A percentile compares a stretch with the other conserved stretches of the same genome.
phyloP scores from a whole-genome alignment of 2,113 vertebrate genomes.

The Bufo gargarizans region DNA sequence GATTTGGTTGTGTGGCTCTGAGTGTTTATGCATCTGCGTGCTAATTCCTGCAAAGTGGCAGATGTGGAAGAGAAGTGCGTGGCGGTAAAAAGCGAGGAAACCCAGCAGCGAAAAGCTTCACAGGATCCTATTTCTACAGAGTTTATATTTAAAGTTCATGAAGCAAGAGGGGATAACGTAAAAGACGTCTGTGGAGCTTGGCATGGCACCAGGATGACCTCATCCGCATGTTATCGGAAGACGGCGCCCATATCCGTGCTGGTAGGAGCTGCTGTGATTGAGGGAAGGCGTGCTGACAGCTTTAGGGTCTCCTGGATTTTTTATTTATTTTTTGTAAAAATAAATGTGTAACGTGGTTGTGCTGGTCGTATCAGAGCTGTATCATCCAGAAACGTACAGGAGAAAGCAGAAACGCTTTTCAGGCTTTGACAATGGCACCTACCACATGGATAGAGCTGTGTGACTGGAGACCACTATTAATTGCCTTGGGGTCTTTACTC shows the following conservation, averaged over 20 bases:
- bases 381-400: neutral
- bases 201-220: constrained; percentile 67
- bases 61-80: neutral
- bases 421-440: too few relatives aligned
- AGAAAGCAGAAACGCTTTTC: neutral
- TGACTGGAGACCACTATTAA: too few relatives aligned
- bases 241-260: constrained; percentile 61
- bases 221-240: constrained; percentile 71
- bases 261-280: constrained; percentile 1
- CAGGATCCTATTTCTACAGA: constrained; percentile 8
- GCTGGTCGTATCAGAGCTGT: neutral
- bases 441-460: too few relatives aligned
- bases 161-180: neutral
- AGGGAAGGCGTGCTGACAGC: neutral
- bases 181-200: constrained; percentile 62
- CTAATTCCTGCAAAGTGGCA: neutral
- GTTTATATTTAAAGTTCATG: constrained; percentile 36
- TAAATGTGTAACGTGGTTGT: neutral
- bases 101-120: neutral
- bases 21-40: constrained; percentile 18
- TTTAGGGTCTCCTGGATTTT: neutral
- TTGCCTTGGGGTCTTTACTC: too few relatives aligned
- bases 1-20: constrained; percentile 53
- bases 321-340: neutral
- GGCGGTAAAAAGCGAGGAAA: neutral